These are phyloP conservation scores for Stegodyphus mimosarum DNA, from an alignment of 1,140 invertebrate species.

Conservation along the genomic window DNA sequence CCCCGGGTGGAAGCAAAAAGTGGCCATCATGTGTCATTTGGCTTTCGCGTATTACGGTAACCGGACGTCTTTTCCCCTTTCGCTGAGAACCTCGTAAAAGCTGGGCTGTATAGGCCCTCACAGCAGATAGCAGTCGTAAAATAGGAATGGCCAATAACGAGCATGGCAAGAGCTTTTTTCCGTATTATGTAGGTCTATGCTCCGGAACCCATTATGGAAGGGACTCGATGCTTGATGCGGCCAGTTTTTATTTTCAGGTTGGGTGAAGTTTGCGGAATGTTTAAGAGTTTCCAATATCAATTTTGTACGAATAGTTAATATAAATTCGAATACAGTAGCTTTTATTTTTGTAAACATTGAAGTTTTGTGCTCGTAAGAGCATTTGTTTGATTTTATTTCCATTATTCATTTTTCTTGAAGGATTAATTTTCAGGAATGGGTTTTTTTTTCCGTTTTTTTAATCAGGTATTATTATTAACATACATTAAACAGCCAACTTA, in stretches of 20 bases:
- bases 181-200: conserved; percentile 35
- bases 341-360: too few relatives aligned
- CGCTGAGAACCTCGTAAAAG: conserved; percentile 46
- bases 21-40: conserved; percentile 56
- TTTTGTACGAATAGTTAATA: too few relatives aligned
- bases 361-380: too few relatives aligned
- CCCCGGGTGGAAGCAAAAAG: conserved; percentile 16
- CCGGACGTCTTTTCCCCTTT: conserved; percentile 43
- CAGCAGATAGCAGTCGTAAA: conserved; percentile 44
- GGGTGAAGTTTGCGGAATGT: background rate
- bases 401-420: too few relatives aligned
- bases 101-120: conserved; percentile 22
- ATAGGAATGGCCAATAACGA: conserved; percentile 54
- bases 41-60: conserved; percentile 12
- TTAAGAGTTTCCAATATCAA: too few relatives aligned
- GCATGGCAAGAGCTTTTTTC: conserved; percentile 30
- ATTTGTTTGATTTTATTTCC: too few relatives aligned
- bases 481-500: too few relatives aligned
- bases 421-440: too few relatives aligned
- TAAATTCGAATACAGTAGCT: too few relatives aligned
- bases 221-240: background rate
- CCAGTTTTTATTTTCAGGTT: conserved; percentile 2
- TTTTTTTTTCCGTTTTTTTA: too few relatives aligned
- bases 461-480: too few relatives aligned
- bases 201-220: background rate